These are phyloP conservation scores for Rhinolophus ferrumequinum DNA, from an alignment of 2,113 vertebrate genomes.

Conservation along the genomic window DNA sequence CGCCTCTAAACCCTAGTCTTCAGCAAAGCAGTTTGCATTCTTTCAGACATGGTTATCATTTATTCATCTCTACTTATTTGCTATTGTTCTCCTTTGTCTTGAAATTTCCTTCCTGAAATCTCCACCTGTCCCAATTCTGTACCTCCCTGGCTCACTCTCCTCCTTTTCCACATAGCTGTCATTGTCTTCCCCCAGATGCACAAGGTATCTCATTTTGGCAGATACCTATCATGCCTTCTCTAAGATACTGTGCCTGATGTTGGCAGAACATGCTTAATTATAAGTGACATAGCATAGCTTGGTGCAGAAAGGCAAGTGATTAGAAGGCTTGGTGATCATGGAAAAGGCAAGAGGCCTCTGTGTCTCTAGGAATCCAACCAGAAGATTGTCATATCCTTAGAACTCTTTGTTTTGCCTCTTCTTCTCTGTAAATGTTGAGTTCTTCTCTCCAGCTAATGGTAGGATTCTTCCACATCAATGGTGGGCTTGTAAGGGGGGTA, in stretches of 20 bases:
- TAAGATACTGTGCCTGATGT: not conserved
- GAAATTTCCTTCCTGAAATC: not conserved
- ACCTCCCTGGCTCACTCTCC: not conserved
- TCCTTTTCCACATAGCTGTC: not conserved
- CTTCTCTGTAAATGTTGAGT: not conserved
- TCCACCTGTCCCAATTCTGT: not conserved
- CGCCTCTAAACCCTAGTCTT: not conserved
- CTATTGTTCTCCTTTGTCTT: not conserved
- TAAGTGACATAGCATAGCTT: not conserved
- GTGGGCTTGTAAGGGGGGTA: not conserved
- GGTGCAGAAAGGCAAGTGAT: constrained; percentile 3
- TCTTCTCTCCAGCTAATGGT: not conserved
- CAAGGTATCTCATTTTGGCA: not conserved
- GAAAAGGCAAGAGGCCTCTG: not conserved
- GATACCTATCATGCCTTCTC: not conserved
- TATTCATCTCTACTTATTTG: not conserved
- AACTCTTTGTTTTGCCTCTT: not conserved
- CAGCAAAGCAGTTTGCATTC: not conserved
- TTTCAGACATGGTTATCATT: not conserved
- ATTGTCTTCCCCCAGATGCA: not conserved
- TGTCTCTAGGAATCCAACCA: not conserved
- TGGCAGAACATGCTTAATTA: constrained; percentile 2
- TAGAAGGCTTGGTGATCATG: not conserved
- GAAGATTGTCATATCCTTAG: not conserved
- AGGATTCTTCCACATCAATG: not conserved